Percentiles rank a stretch among this genome's conserved stretches.
phyloP scores from a whole-genome alignment of 2,113 vertebrate species.

The Beaufortia kweichowensis region DNA sequence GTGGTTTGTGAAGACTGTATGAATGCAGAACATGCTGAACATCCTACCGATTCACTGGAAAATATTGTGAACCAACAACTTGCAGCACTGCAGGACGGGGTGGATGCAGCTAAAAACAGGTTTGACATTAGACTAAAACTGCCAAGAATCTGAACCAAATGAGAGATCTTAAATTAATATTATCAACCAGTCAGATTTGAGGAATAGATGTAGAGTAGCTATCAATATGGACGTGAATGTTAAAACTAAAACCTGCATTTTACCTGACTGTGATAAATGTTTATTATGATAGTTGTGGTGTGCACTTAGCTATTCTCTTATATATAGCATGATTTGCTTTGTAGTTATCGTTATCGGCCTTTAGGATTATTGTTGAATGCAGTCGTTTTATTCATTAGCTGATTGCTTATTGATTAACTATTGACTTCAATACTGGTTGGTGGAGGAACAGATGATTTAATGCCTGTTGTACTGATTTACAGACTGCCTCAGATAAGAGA shows the following conservation, averaged over 20 bases:
- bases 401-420: constrained; percentile 12
- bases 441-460: background rate
- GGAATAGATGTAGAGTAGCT: no score
- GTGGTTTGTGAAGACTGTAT: constrained; percentile 90
- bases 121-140: background rate
- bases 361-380: background rate
- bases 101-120: constrained; percentile 87
- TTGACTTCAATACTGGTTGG: background rate
- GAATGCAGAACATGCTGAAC: constrained; percentile 82
- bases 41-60: constrained; percentile 81
- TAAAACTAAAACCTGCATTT: no score
- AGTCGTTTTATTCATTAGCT: background rate
- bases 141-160: no score
- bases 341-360: no score
- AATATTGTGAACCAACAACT: constrained; percentile 87
- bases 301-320: no score
- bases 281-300: no score
- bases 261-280: no score
- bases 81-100: constrained; percentile 80
- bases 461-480: constrained; percentile 4
- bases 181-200: no score
- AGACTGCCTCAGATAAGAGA: constrained; percentile 93
- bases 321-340: no score
- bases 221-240: no score
- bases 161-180: no score